phyloP scores from a whole-genome alignment of 2,797 vertebrate genomes.

The Vipera latastei region DNA sequence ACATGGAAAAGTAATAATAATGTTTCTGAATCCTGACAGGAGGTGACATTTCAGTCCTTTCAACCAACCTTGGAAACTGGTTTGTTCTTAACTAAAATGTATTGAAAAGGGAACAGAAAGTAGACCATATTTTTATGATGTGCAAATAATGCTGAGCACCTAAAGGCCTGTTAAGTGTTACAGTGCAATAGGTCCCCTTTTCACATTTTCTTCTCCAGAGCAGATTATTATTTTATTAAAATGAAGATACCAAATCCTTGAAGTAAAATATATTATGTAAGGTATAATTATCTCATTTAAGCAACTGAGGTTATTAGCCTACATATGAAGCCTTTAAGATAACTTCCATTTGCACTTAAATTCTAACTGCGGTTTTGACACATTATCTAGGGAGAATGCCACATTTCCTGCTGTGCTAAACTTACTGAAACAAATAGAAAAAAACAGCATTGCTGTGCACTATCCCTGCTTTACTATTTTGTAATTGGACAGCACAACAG shows the following conservation, averaged over 20 bases:
- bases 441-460: constrained; percentile 69
- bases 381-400: constrained; percentile 68
- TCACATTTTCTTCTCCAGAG: constrained; percentile 22
- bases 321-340: constrained; percentile 61
- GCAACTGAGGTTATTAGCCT: constrained; percentile 67
- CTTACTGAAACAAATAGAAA: constrained; percentile 79
- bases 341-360: constrained; percentile 69
- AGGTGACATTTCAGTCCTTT: constrained; percentile 12
- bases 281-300: constrained; percentile 55
- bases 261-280: constrained; percentile 59
- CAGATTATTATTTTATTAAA: constrained; percentile 51
- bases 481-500: constrained; percentile 73
- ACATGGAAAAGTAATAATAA: neutral
- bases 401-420: constrained; percentile 76
- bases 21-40: neutral
- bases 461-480: constrained; percentile 72
- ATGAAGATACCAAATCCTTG: constrained; percentile 57
- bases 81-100: constrained; percentile 4
- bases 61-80: neutral
- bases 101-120: constrained; percentile 1
- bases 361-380: constrained; percentile 66
- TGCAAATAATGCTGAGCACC: neutral
- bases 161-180: neutral
- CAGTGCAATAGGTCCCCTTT: constrained; percentile 16
- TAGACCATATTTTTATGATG: neutral